Evolutionary conservation across 1,140 invertebrate genomes (phyloP).

Genomic region (Achroia grisella): DNA sequence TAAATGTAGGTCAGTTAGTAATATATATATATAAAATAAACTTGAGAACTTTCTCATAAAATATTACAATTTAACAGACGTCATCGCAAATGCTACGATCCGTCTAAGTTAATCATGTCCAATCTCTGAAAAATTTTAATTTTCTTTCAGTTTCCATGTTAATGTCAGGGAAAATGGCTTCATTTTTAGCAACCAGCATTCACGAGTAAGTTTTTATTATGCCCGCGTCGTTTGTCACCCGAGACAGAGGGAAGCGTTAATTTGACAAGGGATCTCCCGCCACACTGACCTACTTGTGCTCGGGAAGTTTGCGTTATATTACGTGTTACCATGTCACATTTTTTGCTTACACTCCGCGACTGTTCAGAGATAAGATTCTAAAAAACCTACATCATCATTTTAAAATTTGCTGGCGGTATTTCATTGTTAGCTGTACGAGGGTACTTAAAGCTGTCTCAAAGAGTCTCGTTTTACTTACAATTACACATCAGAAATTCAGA

Average conservation of each 20-base stretch:
- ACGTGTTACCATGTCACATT: slow-evolving; percentile 23
- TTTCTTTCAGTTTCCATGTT: slow-evolving; percentile 8
- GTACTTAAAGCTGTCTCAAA: too few species aligned
- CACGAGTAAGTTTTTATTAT: slow-evolving; percentile 48
- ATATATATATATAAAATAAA: too few species aligned
- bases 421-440: too few species aligned
- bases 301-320: slow-evolving; percentile 27
- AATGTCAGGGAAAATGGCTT: slow-evolving; percentile 21
- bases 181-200: slow-evolving; percentile 21
- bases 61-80: not conserved
- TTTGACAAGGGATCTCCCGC: slow-evolving; percentile 56
- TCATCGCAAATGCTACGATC: not conserved
- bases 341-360: slow-evolving; percentile 9
- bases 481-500: too few species aligned
- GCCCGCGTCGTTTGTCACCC: slow-evolving; percentile 48
- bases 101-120: slow-evolving; percentile 4
- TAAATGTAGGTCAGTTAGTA: too few species aligned
- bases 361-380: not conserved
- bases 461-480: too few species aligned
- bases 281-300: slow-evolving; percentile 42
- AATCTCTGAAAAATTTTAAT: slow-evolving; percentile 11
- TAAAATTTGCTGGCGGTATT: too few species aligned
- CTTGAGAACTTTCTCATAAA: not conserved
- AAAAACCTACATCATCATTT: too few species aligned
- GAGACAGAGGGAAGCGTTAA: slow-evolving; percentile 52